Conservation (phyloP, 2,797 vertebrate species). For the Acrossocheilus fasciatus region DNA sequence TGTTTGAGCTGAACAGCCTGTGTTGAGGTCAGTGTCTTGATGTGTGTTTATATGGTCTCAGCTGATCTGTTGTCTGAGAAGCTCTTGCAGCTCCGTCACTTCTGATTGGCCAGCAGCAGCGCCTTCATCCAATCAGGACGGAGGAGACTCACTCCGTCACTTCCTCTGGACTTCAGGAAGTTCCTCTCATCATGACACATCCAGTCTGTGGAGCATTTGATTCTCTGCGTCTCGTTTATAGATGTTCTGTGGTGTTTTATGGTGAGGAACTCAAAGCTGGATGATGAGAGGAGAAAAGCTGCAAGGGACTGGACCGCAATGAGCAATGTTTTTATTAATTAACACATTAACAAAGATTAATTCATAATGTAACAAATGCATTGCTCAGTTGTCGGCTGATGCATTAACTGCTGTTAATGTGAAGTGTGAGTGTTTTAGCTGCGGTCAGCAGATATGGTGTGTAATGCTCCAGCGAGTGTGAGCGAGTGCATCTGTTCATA, state of each 20-base stretch:
- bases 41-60: background rate
- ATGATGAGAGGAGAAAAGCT: background rate
- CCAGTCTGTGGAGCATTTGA: background rate
- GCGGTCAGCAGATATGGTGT: no score
- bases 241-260: background rate
- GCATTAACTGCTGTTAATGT: background rate
- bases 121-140: background rate
- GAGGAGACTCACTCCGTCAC: background rate
- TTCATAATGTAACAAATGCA: background rate
- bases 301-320: background rate
- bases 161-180: background rate
- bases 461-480: background rate
- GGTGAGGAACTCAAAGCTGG: background rate
- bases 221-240: background rate
- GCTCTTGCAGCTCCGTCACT: no score
- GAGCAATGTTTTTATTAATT: background rate
- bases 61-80: background rate
- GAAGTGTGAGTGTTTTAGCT: background rate
- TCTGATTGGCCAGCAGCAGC: conserved; percentile 4
- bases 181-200: background rate
- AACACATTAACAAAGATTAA: background rate
- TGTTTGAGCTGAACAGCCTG: background rate
- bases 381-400: background rate
- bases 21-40: background rate
- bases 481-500: background rate